Percentiles rank a stretch among this genome's conserved stretches.
These are phyloP conservation scores for Rhinolophus ferrumequinum DNA, from an alignment of 2,113 vertebrate genomes.

Conservation along the genomic window DNA sequence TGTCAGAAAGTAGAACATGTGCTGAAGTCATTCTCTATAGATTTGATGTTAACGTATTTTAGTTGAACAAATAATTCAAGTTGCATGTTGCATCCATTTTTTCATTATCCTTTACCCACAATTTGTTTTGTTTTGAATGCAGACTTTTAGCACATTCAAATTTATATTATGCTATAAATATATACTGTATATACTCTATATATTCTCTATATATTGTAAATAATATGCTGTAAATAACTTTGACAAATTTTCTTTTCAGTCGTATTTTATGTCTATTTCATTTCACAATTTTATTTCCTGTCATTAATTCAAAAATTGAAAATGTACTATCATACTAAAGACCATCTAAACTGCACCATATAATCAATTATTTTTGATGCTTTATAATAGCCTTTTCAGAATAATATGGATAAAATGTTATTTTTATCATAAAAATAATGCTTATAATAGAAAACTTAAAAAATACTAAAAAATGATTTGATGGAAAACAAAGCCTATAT, in stretches of 20 bases:
- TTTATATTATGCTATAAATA: background rate
- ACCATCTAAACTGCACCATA: background rate
- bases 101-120: background rate
- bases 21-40: background rate
- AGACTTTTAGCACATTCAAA: background rate
- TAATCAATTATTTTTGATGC: background rate
- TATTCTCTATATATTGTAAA: background rate
- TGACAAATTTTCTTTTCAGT: background rate
- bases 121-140: background rate
- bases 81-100: background rate
- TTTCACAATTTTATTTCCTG: background rate
- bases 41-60: background rate
- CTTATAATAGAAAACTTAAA: background rate
- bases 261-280: background rate
- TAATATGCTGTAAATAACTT: background rate
- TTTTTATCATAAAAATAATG: background rate
- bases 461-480: background rate
- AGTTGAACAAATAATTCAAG: background rate
- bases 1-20: constrained; percentile 31
- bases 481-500: background rate
- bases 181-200: background rate
- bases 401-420: background rate
- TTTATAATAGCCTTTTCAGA: background rate
- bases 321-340: background rate
- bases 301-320: background rate